Evolutionary conservation across 2,113 vertebrate species (phyloP), one percentile per base, ranked within the genome.

Genomic region (Dipodomys stephensi): DNA sequence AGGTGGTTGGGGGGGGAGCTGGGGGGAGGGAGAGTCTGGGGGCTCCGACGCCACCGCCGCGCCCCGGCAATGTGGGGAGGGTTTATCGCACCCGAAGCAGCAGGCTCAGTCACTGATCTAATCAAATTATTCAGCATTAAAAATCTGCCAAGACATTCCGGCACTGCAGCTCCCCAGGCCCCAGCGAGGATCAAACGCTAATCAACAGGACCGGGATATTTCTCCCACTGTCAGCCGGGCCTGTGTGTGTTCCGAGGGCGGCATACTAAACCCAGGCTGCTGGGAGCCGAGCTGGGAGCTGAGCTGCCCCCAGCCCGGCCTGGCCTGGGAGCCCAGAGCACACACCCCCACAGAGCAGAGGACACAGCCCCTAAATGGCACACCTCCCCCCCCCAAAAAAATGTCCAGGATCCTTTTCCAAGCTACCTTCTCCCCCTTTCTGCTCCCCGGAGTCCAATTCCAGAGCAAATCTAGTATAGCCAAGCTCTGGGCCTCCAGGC

Each of bases 41-140:
- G 18, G 53, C 53, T 57, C 53, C 12, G 53, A 18, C n/a, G 71
- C 84, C 28, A 15, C 64, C 60, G 39, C 91, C 65, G 60, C 28
- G 81, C 71, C 88, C 95, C 86, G 4, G 74, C 32, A 78, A 96
- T 0, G 73, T 65, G 69, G 97, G 97, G 96, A 97, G 97, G 98
- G 97, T 98, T 98, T 98, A 98, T 98, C 98, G 98, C 97, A 94
- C 97, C 97, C 79, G 87, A 78, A 98, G 98, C 98, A 98, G 98
- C 97, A 98, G 53, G 98, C 97, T 97, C 98, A 98, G 97, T 91
- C 97, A 97, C 97, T 97, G 98, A 98, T 98, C 97, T 98, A 98
- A 98, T 98, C 98, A 98, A 98, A 98, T 98, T 98, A 98, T 98
- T 98, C 98, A 98, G 97, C 98, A 98, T 98, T 98, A 98, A 98